These are phyloP conservation scores for Pteruthius melanotis DNA, from an alignment of 2,113 vertebrate genomes.

Conservation along the genomic window DNA sequence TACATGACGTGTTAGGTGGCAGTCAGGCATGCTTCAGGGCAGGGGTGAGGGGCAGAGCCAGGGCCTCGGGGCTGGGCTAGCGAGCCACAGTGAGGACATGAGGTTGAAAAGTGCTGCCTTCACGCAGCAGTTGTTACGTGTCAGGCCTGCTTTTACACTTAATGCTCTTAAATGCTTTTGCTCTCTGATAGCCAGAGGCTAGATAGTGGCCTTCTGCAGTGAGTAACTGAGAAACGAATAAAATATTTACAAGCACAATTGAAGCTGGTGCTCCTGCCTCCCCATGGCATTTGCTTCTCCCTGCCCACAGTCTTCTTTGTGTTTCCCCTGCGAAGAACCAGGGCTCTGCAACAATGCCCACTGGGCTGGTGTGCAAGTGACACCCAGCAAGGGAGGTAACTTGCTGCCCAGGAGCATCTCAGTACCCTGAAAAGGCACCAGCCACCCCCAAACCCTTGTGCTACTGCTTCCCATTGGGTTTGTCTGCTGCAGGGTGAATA, in stretches of 20 bases:
- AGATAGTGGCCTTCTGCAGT: neutral
- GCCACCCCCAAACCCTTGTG: neutral
- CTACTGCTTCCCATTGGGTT: neutral
- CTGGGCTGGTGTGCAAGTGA: neutral
- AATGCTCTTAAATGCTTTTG: neutral
- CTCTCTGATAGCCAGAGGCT: neutral
- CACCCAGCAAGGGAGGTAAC: neutral
- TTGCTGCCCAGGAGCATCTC: neutral
- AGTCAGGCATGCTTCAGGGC: neutral
- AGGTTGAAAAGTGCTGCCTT: neutral
- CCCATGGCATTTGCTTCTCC: neutral
- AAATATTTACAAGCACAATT: neutral
- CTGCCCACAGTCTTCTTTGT: neutral
- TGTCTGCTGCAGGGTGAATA: neutral
- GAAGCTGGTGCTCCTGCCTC: neutral
- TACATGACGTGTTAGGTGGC: fast-evolving
- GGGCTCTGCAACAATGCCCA: fast-evolving
- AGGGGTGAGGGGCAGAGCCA: neutral
- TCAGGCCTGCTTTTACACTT: neutral
- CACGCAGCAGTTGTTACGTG: neutral
- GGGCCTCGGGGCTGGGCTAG: neutral
- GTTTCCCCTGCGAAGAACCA: neutral
- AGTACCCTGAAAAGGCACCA: neutral
- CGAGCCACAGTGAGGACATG: neutral
- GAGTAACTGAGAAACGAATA: neutral